Evolutionary conservation across 53 echinoderm and acorn worm genomes (phyloP).

Genomic region (Actinopyga echinites): DNA sequence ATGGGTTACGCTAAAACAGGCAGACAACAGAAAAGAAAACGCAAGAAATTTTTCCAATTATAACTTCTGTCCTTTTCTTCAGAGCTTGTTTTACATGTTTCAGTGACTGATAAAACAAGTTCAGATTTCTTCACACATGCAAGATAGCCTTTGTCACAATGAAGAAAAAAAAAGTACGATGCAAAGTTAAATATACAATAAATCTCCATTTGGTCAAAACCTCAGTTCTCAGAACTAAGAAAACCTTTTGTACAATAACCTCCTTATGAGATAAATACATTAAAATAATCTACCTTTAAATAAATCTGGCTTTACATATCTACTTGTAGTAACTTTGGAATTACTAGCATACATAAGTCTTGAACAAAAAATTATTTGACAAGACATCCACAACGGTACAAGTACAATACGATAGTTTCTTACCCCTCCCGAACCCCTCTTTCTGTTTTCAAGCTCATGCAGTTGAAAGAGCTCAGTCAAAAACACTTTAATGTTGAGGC

Average conservation of each 20-base stretch:
- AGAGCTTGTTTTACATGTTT: constrained; percentile 23
- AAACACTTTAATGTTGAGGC: too few species aligned
- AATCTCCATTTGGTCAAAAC: constrained; percentile 38
- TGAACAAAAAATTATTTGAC: constrained; percentile 4
- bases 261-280: constrained; percentile 20
- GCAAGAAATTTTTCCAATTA: not conserved
- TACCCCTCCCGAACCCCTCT: too few species aligned
- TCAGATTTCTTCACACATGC: constrained; percentile 22
- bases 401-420: too few species aligned
- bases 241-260: constrained; percentile 1
- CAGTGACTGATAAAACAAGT: constrained; percentile 2
- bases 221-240: constrained; percentile 3
- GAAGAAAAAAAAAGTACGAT: constrained; percentile 20
- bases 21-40: not conserved
- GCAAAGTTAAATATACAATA: constrained; percentile 38
- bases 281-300: constrained; percentile 21
- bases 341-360: constrained; percentile 28
- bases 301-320: constrained; percentile 29
- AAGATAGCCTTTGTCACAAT: constrained; percentile 28
- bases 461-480: too few species aligned
- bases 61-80: not conserved
- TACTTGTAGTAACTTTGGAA: constrained; percentile 39
- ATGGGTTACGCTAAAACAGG: not conserved
- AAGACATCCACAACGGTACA: too few species aligned
- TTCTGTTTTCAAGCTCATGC: too few species aligned